Conservation (phyloP, 2,113 vertebrate genomes). For the Sporophila hypoxantha region DNA sequence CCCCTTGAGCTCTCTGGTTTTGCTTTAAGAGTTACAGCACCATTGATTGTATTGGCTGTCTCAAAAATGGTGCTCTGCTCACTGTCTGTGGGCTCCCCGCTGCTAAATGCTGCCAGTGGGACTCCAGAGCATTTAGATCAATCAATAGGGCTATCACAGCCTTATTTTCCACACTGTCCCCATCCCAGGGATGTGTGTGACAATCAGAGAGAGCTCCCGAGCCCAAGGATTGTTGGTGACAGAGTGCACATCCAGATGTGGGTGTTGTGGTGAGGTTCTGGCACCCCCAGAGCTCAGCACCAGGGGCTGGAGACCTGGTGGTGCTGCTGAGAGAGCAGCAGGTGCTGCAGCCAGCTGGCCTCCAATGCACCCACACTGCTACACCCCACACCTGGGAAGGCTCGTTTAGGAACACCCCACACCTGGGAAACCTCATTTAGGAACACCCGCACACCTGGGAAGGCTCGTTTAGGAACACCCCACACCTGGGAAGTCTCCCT, state of each 20-base stretch:
- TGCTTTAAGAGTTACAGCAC: slow-evolving; percentile 29
- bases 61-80: slow-evolving; percentile 4
- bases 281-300: background rate
- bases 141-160: slow-evolving; percentile 29
- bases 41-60: slow-evolving; percentile 43
- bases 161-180: slow-evolving; percentile 28
- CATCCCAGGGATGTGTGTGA: background rate
- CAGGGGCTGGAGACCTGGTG: background rate
- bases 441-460: background rate
- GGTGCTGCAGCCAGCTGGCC: background rate
- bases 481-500: background rate
- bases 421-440: no score
- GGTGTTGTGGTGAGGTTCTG: background rate
- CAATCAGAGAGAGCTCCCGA: background rate
- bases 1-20: background rate
- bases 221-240: background rate
- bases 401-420: background rate
- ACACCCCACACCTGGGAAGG: fast-evolving
- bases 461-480: no score
- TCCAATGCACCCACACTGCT: background rate
- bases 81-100: slow-evolving; percentile 22
- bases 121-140: slow-evolving; percentile 47
- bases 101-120: slow-evolving; percentile 55
- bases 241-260: fast-evolving
- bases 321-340: background rate